These are phyloP conservation scores for Heliconius hermathena DNA, from an alignment of 1,140 invertebrate species.

Conservation along the genomic window DNA sequence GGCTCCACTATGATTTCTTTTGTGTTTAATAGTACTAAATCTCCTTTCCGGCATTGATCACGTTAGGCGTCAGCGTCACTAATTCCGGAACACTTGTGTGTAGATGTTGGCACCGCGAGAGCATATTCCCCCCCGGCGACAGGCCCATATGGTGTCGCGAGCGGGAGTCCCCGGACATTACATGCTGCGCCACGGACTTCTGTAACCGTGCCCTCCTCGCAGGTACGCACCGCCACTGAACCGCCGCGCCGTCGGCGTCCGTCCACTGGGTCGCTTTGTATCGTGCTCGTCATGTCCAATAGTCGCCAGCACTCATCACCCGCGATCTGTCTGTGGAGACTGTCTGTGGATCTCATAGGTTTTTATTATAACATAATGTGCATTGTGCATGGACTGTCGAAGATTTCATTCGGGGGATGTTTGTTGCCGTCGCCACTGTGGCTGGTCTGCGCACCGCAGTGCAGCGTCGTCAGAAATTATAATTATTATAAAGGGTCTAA, in stretches of 20 bases:
- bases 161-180: conserved; percentile 79
- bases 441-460: not conserved
- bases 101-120: conserved; percentile 79
- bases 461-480: not conserved
- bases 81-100: conserved; percentile 5
- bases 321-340: not conserved
- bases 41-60: conserved; percentile 76
- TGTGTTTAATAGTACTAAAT: conserved; percentile 72
- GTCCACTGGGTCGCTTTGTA: conserved; percentile 62
- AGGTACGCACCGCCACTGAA: conserved; percentile 60
- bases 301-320: too few relatives aligned
- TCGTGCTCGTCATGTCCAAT: conserved; percentile 59
- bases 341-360: not conserved
- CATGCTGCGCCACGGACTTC: conserved; percentile 84
- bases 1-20: conserved; percentile 39
- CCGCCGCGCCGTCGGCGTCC: conserved; percentile 59
- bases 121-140: conserved; percentile 83
- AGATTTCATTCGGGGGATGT: not conserved
- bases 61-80: conserved; percentile 26
- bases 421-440: not conserved
- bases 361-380: not conserved
- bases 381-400: conserved; percentile 5
- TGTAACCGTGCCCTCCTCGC: conserved; percentile 83
- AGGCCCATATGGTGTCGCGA: conserved; percentile 84
- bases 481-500: not conserved